Base-by-base conservation (phyloP, 2,797 vertebrate genomes). In the Halcyon badia region DNA sequence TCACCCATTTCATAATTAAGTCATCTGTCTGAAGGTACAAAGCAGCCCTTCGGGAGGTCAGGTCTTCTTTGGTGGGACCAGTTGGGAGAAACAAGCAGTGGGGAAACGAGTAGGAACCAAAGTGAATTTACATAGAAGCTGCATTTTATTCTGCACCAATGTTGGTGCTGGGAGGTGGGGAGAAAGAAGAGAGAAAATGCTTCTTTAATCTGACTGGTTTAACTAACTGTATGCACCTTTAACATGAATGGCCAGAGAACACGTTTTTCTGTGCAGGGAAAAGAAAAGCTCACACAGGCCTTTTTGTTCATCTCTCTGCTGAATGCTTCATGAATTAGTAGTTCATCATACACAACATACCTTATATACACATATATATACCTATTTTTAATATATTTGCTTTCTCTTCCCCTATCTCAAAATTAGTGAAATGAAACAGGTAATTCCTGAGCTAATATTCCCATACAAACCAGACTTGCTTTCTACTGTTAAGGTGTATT, bases 291-390 rank as follows among this genome's bases (percentile, higher is more conserved):
- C 14, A 13, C 13, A 42, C 1, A 10, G 17, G 6, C 5, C 24
- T 76, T 62, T 76, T 72, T 51, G 11, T 41, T 76, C 35, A 66
- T 37, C 12, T 76, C 10, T 56, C 17, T 42, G 26, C 35, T 3
- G 5, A 96, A 65, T 13, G 28, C 12, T 30, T 79, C 2, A 61
- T 26, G 8, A 37, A 33, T 84, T 26, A 69, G 18, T 46, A 81
- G 10, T 26, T 70, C 13, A 60, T 71, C 30, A 65, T 42, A 48
- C 9, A 46, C 15, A 64, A 17, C 8, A 35, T 31, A 58, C 3
- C 39, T 76, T 9, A 42, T 62, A 48, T n/a, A 60, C 6, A 3
- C 2, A 0, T 54, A 5, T 20, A n/a, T 14, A 51, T 7, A 4
- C 8, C 20, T 11, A 57, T 15, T 44, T 73, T 15, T 5, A 39